These are phyloP conservation scores for Conus canariensis DNA, from an alignment of 2,888 invertebrate genomes.

Conservation along the genomic window DNA sequence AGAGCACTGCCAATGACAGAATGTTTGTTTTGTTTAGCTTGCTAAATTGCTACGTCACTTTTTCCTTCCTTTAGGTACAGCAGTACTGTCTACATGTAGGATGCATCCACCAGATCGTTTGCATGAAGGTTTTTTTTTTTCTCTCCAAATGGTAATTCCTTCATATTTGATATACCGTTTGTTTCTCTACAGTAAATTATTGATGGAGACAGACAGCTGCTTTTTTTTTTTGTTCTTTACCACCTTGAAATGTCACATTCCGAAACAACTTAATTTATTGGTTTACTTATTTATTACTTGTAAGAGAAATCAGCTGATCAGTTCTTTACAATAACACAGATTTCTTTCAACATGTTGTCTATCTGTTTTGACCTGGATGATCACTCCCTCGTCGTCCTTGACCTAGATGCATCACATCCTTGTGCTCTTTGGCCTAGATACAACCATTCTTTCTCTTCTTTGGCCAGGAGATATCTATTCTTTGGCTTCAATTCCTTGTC, in stretches of 20 bases:
- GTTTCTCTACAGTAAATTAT: constrained; percentile 2
- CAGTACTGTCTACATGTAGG: background rate
- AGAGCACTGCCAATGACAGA: constrained; percentile 27
- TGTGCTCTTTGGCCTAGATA: too few relatives aligned
- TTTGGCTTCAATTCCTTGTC: too few relatives aligned
- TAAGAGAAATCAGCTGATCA: constrained; percentile 27
- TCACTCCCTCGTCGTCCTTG: background rate
- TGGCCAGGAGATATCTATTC: too few relatives aligned
- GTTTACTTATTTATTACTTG: constrained; percentile 36
- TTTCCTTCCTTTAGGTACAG: background rate
- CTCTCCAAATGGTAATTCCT: constrained; percentile 2
- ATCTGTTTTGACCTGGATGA: background rate
- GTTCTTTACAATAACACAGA: constrained; percentile 6
- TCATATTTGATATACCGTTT: constrained; percentile 13
- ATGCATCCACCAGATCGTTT: background rate
- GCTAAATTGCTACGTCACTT: constrained; percentile 9
- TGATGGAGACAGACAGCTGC: constrained; percentile 10
- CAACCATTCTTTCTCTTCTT: too few relatives aligned
- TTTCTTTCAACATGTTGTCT: constrained; percentile 6
- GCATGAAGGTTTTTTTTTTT: constrained; percentile 5
- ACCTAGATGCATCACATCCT: too few relatives aligned
- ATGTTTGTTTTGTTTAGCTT: constrained; percentile 19
- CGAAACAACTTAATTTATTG: constrained; percentile 41
- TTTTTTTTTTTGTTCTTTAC: background rate
- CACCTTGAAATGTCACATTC: constrained; percentile 40